Evolutionary conservation across 2,888 invertebrate genomes (phyloP).

Genomic region (Neoascia interrupta): DNA sequence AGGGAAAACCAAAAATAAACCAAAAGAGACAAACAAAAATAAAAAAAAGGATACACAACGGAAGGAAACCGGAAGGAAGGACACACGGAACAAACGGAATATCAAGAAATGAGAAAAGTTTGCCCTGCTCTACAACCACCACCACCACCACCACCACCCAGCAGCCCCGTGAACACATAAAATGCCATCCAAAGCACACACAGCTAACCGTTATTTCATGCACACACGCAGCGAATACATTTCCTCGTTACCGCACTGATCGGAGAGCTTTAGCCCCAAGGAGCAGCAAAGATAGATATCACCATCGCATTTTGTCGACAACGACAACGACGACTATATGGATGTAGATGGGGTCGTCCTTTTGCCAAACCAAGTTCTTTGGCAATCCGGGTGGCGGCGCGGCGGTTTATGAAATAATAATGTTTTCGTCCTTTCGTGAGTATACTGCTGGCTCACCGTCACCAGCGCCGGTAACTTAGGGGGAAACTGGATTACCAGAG

Average conservation of each 20-base stretch:
- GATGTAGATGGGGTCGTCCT: neutral
- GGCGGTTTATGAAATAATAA: slow-evolving; percentile 64
- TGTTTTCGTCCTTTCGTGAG: slow-evolving; percentile 53
- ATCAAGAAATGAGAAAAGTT: slow-evolving; percentile 70
- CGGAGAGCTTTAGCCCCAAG: no score
- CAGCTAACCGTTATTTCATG: slow-evolving; percentile 26
- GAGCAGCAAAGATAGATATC: slow-evolving; percentile 58
- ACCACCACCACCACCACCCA: no score
- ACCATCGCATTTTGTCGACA: slow-evolving; percentile 61
- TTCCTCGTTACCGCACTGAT: slow-evolving; percentile 20
- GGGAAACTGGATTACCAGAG: slow-evolving; percentile 64
- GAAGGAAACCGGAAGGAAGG: slow-evolving; percentile 69
- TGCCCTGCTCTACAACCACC: slow-evolving; percentile 61
- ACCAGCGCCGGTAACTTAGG: slow-evolving; percentile 49
- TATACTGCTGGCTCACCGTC: slow-evolving; percentile 13
- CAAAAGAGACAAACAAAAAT: neutral
- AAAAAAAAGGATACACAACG: slow-evolving; percentile 54
- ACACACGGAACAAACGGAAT: slow-evolving; percentile 70
- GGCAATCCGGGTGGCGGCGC: slow-evolving; percentile 23
- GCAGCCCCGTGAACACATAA: slow-evolving; percentile 46
- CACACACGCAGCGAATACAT: slow-evolving; percentile 14
- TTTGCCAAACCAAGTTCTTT: slow-evolving; percentile 19
- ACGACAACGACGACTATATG: slow-evolving; percentile 35
- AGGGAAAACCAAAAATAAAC: neutral
- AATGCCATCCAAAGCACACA: slow-evolving; percentile 49